Conservation (phyloP, 1,140 invertebrate genomes). For the Xylocopa sonorina region DNA sequence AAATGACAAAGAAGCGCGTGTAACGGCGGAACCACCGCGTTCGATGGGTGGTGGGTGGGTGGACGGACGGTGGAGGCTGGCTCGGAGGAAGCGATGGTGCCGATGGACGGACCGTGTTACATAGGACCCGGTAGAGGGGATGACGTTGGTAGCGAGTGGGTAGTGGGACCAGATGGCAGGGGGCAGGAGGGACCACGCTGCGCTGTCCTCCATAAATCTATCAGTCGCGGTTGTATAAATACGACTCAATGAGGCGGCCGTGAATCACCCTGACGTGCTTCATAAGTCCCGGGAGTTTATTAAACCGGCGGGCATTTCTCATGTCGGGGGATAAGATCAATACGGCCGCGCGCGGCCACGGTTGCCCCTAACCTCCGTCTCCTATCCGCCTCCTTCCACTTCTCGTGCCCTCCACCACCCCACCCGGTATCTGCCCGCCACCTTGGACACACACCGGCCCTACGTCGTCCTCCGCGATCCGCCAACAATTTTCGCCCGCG, state of each 20-base stretch:
- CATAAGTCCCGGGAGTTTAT: slow-evolving; percentile 83
- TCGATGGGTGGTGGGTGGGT: too few species aligned
- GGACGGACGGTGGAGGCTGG: slow-evolving; percentile 23
- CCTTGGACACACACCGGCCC: slow-evolving; percentile 17
- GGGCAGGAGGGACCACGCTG: slow-evolving; percentile 78
- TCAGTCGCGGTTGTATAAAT: slow-evolving; percentile 82
- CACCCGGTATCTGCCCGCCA: background rate
- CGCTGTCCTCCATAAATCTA: slow-evolving; percentile 83
- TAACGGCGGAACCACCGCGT: slow-evolving; percentile 1
- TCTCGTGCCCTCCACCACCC: slow-evolving; percentile 23
- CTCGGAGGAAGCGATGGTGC: slow-evolving; percentile 47
- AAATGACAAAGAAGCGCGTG: background rate
- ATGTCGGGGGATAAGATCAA: slow-evolving; percentile 83
- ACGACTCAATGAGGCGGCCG: slow-evolving; percentile 82
- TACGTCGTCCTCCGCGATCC: slow-evolving; percentile 31
- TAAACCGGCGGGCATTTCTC: slow-evolving; percentile 83
- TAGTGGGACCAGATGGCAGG: slow-evolving; percentile 54
- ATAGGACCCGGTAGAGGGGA: slow-evolving; percentile 30
- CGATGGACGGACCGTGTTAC: slow-evolving; percentile 39
- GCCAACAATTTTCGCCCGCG: slow-evolving; percentile 7
- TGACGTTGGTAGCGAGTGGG: slow-evolving; percentile 46
- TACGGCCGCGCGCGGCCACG: slow-evolving; percentile 79
- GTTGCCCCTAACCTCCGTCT: slow-evolving; percentile 73
- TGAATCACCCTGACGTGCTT: slow-evolving; percentile 83
- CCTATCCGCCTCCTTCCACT: slow-evolving; percentile 49